Conservation (phyloP, 2,888 invertebrate genomes). For the Mythimna pallens region DNA sequence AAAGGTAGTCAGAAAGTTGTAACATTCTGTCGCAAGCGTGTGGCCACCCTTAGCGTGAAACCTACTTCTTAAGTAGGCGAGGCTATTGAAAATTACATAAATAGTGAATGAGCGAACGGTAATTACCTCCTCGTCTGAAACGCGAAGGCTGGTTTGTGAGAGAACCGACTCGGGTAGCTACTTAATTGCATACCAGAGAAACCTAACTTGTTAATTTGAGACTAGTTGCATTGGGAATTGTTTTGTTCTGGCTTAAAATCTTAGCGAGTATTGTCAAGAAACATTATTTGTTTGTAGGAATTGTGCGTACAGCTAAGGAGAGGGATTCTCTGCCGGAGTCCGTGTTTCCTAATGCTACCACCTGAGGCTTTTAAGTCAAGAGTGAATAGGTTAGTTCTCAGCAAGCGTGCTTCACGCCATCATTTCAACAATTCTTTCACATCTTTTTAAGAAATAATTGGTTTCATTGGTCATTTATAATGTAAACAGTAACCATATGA, state of each 20-base stretch:
- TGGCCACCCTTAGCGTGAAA: conserved; percentile 25
- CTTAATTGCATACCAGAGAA: conserved; percentile 30
- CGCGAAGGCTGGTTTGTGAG: conserved; percentile 21
- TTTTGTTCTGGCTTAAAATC: too few species aligned
- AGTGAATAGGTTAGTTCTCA: too few species aligned
- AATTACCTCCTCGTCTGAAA: conserved; percentile 49
- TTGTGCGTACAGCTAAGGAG: too few species aligned
- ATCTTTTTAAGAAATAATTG: too few species aligned
- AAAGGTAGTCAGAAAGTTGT: background rate
- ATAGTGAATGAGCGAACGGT: conserved; percentile 55
- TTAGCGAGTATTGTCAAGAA: too few species aligned
- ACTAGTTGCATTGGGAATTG: background rate
- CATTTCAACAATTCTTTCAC: too few species aligned
- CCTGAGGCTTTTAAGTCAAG: too few species aligned
- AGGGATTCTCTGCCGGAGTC: too few species aligned
- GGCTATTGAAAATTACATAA: conserved; percentile 62
- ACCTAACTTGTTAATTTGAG: conserved; percentile 12
- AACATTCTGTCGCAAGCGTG: conserved; percentile 15
- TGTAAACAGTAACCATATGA: too few species aligned
- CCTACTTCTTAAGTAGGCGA: conserved; percentile 49
- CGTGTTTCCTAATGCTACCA: too few species aligned
- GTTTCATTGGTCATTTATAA: too few species aligned
- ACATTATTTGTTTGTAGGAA: background rate
- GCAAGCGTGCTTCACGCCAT: too few species aligned
- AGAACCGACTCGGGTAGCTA: conserved; percentile 1